Conservation (phyloP, 2,113 vertebrate genomes). For the Corythoichthys intestinalis region DNA sequence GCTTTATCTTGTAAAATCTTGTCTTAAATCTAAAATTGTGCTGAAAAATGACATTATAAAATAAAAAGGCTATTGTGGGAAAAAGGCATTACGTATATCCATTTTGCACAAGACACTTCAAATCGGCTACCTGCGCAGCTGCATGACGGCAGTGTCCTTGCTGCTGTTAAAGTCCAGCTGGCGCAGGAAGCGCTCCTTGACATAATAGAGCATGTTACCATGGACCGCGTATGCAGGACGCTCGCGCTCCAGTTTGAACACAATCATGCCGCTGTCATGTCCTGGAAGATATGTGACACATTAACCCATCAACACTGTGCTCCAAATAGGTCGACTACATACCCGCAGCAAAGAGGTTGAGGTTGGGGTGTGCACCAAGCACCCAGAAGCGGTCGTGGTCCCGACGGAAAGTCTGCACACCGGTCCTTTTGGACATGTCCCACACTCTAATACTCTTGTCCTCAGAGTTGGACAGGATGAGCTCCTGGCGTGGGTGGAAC, state of each 20-base stretch:
- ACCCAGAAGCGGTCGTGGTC: constrained; percentile 98
- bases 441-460: constrained; percentile 98
- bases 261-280: constrained; percentile 95
- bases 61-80: no score
- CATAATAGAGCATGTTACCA: constrained; percentile 87
- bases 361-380: constrained; percentile 92
- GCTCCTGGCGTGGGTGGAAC: constrained; percentile 95
- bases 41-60: no score
- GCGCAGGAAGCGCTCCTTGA: constrained; percentile 91
- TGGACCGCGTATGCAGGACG: constrained; percentile 91
- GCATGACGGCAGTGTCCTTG: constrained; percentile 94
- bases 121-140: constrained; percentile 81
- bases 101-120: no score
- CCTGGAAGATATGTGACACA: constrained; percentile 59
- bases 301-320: neutral
- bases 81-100: no score
- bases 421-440: constrained; percentile 98
- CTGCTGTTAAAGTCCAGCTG: constrained; percentile 96
- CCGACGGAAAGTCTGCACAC: constrained; percentile 92
- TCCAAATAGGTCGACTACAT: constrained; percentile 10
- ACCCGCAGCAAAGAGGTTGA: constrained; percentile 97
- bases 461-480: constrained; percentile 96
- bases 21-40: no score
- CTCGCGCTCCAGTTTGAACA: constrained; percentile 94
- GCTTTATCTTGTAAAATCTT: no score